These are phyloP conservation scores for Reticulitermes speratus DNA, from an alignment of 1,140 invertebrate species.

Conservation along the genomic window DNA sequence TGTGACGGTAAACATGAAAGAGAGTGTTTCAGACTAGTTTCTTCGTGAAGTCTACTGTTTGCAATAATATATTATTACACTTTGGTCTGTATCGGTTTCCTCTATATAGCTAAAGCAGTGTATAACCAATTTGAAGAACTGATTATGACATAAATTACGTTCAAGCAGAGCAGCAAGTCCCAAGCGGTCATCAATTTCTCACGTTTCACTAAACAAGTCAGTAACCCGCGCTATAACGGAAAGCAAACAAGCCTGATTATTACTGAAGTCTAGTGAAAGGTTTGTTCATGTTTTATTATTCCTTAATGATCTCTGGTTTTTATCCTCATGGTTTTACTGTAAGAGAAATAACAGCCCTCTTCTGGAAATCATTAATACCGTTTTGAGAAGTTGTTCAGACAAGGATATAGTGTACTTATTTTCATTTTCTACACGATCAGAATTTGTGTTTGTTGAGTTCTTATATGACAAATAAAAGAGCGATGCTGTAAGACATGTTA, in stretches of 20 bases:
- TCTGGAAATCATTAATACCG: neutral
- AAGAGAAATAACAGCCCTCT: neutral
- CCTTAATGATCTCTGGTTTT: neutral
- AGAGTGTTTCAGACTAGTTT: too few relatives aligned
- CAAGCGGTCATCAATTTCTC: neutral
- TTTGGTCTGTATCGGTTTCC: neutral
- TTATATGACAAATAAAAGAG: neutral
- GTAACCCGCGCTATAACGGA: neutral
- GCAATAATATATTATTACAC: neutral
- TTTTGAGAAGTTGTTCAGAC: slow-evolving; percentile 6
- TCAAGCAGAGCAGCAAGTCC: neutral
- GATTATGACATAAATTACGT: slow-evolving; percentile 9
- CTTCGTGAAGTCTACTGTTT: neutral
- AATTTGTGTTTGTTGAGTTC: neutral
- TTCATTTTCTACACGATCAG: neutral
- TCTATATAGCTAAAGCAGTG: neutral
- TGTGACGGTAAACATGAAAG: too few relatives aligned
- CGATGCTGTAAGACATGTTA: neutral
- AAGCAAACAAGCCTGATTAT: slow-evolving; percentile 1
- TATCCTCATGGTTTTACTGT: neutral
- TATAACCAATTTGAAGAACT: neutral
- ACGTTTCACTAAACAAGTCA: neutral
- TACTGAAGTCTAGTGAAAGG: neutral
- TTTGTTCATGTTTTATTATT: neutral
- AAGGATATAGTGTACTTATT: neutral